Percentiles rank a stretch among this genome's conserved stretches.
Evolutionary conservation across 2,113 vertebrate species (phyloP).

Genomic region (Poecile atricapillus): DNA sequence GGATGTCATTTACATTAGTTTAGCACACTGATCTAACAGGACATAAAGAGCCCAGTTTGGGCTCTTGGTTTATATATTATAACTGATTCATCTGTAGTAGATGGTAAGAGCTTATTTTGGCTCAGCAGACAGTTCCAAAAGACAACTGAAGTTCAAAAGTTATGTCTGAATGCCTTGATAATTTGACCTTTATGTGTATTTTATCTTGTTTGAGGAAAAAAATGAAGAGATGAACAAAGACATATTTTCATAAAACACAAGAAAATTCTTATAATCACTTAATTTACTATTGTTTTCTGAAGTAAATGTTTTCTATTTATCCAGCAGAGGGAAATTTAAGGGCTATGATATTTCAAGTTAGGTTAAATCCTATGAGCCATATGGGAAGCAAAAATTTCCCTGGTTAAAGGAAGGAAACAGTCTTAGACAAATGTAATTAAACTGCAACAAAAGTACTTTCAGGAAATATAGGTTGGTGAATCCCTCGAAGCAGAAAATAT

Average conservation of each 20-base stretch:
- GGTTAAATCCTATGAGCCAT: background rate
- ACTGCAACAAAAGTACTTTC: background rate
- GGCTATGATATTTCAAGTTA: background rate
- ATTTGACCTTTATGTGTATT: background rate
- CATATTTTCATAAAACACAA: background rate
- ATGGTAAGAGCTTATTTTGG: background rate
- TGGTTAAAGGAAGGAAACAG: background rate
- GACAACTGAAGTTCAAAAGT: background rate
- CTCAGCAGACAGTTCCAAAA: background rate
- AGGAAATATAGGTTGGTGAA: background rate
- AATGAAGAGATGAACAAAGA: background rate
- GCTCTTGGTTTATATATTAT: background rate
- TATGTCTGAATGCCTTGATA: background rate
- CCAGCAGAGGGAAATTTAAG: background rate
- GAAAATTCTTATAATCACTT: background rate
- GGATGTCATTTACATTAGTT: background rate
- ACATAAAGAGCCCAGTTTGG: background rate
- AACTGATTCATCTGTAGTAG: background rate
- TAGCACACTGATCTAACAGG: background rate
- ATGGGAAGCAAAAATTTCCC: background rate
- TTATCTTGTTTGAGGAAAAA: background rate
- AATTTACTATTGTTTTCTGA: background rate
- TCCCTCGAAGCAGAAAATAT: background rate
- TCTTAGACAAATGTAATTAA: background rate
- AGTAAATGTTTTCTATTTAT: background rate